Conservation (phyloP, 2,113 vertebrate species). For the Coregonus clupeaformis region DNA sequence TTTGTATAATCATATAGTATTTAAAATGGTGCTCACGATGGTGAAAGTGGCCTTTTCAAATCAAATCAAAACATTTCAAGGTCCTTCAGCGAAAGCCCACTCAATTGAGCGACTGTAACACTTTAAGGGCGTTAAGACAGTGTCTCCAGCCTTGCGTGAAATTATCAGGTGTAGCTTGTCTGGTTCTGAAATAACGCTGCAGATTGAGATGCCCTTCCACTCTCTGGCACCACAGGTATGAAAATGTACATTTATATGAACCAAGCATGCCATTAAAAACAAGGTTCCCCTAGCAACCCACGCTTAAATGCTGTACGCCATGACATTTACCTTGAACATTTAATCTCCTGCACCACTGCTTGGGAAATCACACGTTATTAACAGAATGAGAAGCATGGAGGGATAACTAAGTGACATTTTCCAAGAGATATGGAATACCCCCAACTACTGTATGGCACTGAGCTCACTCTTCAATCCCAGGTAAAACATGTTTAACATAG, state of each 20-base stretch:
- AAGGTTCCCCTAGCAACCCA: conserved; percentile 59
- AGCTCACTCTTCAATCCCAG: conserved; percentile 20
- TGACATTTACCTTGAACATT: conserved; percentile 80
- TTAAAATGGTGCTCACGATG: neutral
- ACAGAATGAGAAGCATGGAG: conserved; percentile 62
- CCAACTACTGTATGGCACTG: neutral
- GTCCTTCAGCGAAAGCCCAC: conserved; percentile 5
- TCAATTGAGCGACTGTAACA: neutral
- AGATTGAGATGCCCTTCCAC: conserved; percentile 45
- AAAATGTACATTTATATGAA: conserved; percentile 76
- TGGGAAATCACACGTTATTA: conserved; percentile 67
- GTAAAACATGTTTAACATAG: conserved; percentile 21
- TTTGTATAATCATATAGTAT: neutral
- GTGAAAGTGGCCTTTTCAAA: neutral
- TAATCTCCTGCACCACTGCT: conserved; percentile 68
- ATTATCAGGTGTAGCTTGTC: conserved; percentile 18
- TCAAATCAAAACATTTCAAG: too few species aligned
- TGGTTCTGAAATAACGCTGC: conserved; percentile 1
- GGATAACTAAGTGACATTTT: conserved; percentile 72
- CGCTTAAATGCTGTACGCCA: conserved; percentile 59
- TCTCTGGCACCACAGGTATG: conserved; percentile 28
- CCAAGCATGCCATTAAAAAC: conserved; percentile 50
- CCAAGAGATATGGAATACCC: conserved; percentile 57
- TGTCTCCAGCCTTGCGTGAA: conserved; percentile 22
- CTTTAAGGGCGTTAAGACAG: neutral